These are phyloP conservation scores for Drosophila tristis DNA, from an alignment of 1,140 invertebrate genomes.

Conservation along the genomic window DNA sequence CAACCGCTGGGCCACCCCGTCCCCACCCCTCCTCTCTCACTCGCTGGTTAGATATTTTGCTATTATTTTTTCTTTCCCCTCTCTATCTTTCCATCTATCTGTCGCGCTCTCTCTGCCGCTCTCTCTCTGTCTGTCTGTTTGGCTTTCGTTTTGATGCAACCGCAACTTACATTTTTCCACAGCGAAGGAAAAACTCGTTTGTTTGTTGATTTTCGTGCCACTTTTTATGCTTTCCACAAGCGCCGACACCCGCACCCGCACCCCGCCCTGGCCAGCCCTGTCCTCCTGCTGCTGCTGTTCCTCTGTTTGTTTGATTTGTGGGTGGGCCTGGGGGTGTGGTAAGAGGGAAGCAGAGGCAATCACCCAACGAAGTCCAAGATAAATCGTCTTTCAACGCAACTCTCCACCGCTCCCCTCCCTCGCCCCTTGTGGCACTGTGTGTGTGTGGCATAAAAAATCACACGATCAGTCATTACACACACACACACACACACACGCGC, in stretches of 20 bases:
- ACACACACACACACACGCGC: constrained; percentile 43
- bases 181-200: constrained; percentile 61
- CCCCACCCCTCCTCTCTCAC: not conserved
- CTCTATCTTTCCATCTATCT: constrained; percentile 1
- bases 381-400: constrained; percentile 82
- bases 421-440: constrained; percentile 3
- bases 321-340: constrained; percentile 14
- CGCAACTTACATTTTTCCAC: constrained; percentile 77
- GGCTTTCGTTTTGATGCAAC: constrained; percentile 46
- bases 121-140: constrained; percentile 6
- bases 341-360: constrained; percentile 32
- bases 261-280: not conserved
- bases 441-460: constrained; percentile 76
- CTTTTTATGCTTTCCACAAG: constrained; percentile 60
- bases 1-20: constrained; percentile 64
- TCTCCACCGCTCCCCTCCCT: not conserved
- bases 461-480: constrained; percentile 81
- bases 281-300: not conserved
- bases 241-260: too few species aligned
- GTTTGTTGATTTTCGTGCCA: constrained; percentile 71
- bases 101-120: not conserved
- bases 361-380: constrained; percentile 72
- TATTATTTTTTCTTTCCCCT: constrained; percentile 36
- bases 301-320: constrained; percentile 46
- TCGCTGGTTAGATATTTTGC: constrained; percentile 71